Base-by-base conservation (phyloP, 2,113 vertebrate species). In the Urocitellus parryii region DNA sequence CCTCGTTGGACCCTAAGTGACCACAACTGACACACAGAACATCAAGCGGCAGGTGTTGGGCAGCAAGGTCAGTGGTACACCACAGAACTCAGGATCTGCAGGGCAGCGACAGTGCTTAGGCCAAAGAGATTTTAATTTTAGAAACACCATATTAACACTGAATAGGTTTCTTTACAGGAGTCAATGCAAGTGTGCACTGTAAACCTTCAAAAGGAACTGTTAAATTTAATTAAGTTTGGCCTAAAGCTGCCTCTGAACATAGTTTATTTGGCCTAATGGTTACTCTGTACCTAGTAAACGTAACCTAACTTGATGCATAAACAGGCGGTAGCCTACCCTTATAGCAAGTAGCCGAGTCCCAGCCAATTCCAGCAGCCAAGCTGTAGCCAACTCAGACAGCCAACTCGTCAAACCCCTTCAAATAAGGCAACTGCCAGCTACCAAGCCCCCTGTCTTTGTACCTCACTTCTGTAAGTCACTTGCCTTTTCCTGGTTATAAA, bases 191-290 rank as follows among this genome's bases (percentile, higher is more conserved):
- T 16, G 24, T n/a, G 6, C 20, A 27, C 8, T n/a, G 78, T 79
- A 81, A 95, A 56, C 58, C 87, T 97, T 91, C 37, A 85, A 91
- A 79, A 91, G 74, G 25, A 63, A 32, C 82, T 91, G 73, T 90
- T 90, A 78, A 91, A 79, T 72, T 95, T 95, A 90, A 95, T 95
- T 90, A 85, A 79, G 37, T 85, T 79, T 95, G 87, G 72, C 88
- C 80, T 61, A 48, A 77, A 89, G 86, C 86, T 77, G 58, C n/a
- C 58, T 83, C 78, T 83, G 70, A 79, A 68, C 51, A n/a, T 39
- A 68, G 79, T 85, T 63, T n/a, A 29, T 42, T 84, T 51, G 39
- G 73, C 20, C 63, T 85, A 78, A 95, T 91, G 39, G 63, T 74
- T 81, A 88, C 53, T 88, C 84, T 51, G 39, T 63, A 63, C 51